Conservation (phyloP, 2,888 invertebrate species). For the Drosophila histrio region DNA sequence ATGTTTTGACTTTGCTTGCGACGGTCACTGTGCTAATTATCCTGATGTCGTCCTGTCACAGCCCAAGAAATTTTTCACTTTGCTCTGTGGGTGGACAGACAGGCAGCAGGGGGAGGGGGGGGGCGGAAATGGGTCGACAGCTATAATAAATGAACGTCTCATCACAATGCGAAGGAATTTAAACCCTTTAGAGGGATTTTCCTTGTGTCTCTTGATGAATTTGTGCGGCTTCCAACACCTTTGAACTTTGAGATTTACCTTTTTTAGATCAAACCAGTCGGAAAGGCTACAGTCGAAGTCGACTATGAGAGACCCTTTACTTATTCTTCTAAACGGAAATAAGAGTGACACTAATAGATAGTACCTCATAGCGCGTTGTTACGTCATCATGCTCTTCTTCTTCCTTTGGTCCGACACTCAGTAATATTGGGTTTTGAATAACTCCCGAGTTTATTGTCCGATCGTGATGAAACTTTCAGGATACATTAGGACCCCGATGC, state of each 20-base stretch:
- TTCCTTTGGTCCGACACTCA: too few relatives aligned
- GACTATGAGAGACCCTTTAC: too few relatives aligned
- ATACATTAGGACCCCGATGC: too few relatives aligned
- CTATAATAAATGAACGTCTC: constrained; percentile 28
- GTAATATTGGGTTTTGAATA: too few relatives aligned
- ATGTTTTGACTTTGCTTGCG: constrained; percentile 4
- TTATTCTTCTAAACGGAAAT: too few relatives aligned
- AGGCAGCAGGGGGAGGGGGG: neutral
- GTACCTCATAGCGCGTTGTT: too few relatives aligned
- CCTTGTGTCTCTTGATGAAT: constrained; percentile 31
- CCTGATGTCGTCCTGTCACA: constrained; percentile 34
- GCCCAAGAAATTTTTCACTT: constrained; percentile 44
- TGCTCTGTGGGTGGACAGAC: neutral
- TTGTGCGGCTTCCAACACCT: constrained; percentile 19
- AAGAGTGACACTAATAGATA: too few relatives aligned
- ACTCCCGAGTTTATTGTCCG: too few relatives aligned
- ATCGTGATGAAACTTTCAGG: too few relatives aligned
- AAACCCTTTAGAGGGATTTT: constrained; percentile 23
- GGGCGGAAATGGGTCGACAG: neutral
- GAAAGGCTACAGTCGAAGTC: too few relatives aligned
- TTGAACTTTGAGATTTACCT: constrained; percentile 26
- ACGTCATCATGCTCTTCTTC: too few relatives aligned
- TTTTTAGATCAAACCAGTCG: constrained; percentile 12
- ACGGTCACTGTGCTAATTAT: constrained; percentile 30
- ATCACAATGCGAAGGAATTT: constrained; percentile 38